A percentile compares a stretch with the other conserved stretches of the same genome.
Evolutionary conservation across 2,888 invertebrate species (phyloP).

Genomic region (Pyrrhosoma nymphula): DNA sequence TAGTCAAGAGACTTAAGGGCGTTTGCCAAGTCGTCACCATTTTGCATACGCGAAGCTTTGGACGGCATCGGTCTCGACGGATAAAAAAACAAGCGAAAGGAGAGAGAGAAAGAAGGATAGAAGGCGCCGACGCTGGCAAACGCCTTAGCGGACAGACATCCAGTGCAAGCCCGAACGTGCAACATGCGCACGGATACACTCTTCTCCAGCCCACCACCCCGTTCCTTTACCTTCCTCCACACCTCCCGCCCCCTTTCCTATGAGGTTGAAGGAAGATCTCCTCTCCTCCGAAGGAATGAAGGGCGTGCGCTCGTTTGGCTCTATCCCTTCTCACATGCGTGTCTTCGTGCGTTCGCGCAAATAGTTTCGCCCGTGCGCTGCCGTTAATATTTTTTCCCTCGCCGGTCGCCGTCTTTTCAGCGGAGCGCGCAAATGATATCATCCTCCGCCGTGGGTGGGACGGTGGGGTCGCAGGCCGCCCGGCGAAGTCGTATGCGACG

Average conservation of each 20-base stretch:
- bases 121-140: background rate
- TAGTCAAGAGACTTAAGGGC: background rate
- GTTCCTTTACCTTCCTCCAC: background rate
- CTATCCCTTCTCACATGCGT: background rate
- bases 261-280: background rate
- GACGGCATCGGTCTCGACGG: background rate
- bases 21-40: background rate
- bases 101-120: background rate
- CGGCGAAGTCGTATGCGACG: background rate
- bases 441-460: slow-evolving; percentile 53
- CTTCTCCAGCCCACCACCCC: background rate
- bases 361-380: slow-evolving; percentile 29
- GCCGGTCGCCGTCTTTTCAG: background rate
- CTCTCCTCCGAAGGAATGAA: background rate
- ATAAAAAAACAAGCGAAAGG: background rate
- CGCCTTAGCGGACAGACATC: background rate
- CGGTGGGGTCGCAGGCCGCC: background rate
- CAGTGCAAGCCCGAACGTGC: slow-evolving; percentile 18
- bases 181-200: background rate
- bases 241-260: background rate
- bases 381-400: background rate
- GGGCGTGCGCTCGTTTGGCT: background rate
- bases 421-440: slow-evolving; percentile 51
- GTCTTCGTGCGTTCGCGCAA: background rate
- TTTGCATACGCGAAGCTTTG: slow-evolving; percentile 36